Evolutionary conservation across 1,140 invertebrate genomes (phyloP), one percentile per base, ranked within the genome.

Genomic region (Nephotettix cincticeps): DNA sequence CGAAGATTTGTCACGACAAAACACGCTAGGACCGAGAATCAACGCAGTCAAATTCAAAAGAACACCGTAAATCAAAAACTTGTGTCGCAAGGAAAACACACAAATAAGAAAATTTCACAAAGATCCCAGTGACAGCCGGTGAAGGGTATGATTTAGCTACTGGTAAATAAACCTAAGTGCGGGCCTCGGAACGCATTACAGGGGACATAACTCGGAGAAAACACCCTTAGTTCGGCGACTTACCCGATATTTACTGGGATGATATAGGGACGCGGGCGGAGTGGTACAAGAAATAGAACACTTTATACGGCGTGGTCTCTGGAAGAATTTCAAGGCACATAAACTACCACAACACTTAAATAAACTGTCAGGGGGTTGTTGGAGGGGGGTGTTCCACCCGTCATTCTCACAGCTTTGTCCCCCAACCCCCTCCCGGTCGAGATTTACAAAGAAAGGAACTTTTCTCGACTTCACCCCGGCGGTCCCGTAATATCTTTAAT

Each of bases 301-400:
- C 47, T 51, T 51, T 51, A 25, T 29, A 29, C 56, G 25, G 23
- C 56, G 56, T 29, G 56, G 56, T 61, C 56, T 61, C 23, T 61
- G 56, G 23, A 61, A 61, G 56, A 61, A 61, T 67, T 45, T 67
- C 64, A 67, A 64, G 29, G 32, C 32, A 67, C 64, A 67, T 67
- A 67, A 67, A 67, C 64, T 67, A 67, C 64, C 64, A 67, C 64
- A 67, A 43, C 64, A 67, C 64, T 67, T 67, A 67, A 67, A 67
- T 67, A 67, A 67, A 67, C 64, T 67, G 64, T 43, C 40, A 36
- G 14, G 32, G 56, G 56, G 47, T 51, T 4, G 47, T 9, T 27
- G 56, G 21, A 6, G 21, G 23, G 21, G 30, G 40, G 32, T 19
- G 64, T 43, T 40, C 64, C 40, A 67, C 64, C 40, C 40, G 64